Base-by-base conservation (phyloP, 2,113 vertebrate genomes). In the Spilogale gracilis region DNA sequence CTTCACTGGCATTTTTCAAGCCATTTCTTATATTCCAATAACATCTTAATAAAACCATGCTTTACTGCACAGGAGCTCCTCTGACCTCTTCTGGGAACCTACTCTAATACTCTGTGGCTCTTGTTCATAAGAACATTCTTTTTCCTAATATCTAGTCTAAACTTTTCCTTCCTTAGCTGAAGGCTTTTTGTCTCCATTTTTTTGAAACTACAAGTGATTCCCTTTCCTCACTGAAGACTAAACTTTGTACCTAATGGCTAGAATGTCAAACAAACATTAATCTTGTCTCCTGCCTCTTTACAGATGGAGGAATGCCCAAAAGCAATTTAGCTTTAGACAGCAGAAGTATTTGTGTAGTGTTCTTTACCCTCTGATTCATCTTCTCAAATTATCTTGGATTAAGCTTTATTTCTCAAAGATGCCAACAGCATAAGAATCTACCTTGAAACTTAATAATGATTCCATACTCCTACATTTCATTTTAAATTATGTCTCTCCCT, bases 171-270 rank as follows among this genome's bases (percentile, higher is more conserved):
- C 97, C 98, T 98, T 97, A 97, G 96, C 97, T 98, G 96, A 97
- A 98, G 94, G 95, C 97, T 98, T 97, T 96, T 96, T 81, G 89
- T 97, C 6, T 32, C 48, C 89, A 95, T 97, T 87, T 98, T 69
- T 96, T 95, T 89, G 50, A 95, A 23, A 89, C 54, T 98, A 97
- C 98, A 98, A 99, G 98, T 98, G 98, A 98, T 98, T 98, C 96
- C 67, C 92, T 98, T 98, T 98, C 96, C 97, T 98, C 93, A 97
- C 79, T 96, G 97, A 98, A 98, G 98, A 98, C 98, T 98, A 98
- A 98, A 96, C 98, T 98, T 98, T 96, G 95, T 96, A 98, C 96
- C 87, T 97, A 97, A 97, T 80, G 97, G 96, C 91, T 91, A 98
- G 98, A 98, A 98, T 97, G 97, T 97, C 95, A 97, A 98, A 97